These are phyloP conservation scores for Crossaster papposus DNA, from an alignment of 53 echinoderm and acorn worm genomes.

Conservation along the genomic window DNA sequence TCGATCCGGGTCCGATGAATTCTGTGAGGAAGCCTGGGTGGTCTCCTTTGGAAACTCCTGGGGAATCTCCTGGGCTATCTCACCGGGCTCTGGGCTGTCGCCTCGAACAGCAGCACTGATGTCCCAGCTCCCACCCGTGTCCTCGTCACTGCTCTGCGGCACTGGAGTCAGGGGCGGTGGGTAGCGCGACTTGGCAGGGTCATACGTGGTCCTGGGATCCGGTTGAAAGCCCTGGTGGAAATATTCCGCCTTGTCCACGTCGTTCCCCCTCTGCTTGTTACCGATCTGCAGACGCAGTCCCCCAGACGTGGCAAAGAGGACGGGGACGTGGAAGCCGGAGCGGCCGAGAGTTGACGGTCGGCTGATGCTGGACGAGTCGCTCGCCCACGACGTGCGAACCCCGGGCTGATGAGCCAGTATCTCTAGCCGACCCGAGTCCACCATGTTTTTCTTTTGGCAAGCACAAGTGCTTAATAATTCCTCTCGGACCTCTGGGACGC, in stretches of 20 bases:
- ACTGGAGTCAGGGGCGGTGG: constrained; percentile 64
- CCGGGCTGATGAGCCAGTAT: constrained; percentile 44
- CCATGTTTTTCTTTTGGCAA: constrained; percentile 62
- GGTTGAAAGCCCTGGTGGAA: constrained; percentile 34
- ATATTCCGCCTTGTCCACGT: constrained; percentile 56
- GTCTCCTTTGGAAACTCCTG: too few species aligned
- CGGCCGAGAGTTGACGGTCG: constrained; percentile 67
- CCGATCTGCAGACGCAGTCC: constrained; percentile 84
- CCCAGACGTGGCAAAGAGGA: constrained; percentile 86
- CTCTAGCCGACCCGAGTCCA: constrained; percentile 51
- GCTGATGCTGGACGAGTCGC: constrained; percentile 64
- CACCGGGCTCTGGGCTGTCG: constrained; percentile 25
- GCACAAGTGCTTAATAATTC: constrained; percentile 53
- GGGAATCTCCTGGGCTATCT: constrained; percentile 17
- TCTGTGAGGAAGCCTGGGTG: neutral
- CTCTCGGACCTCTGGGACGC: constrained; percentile 68
- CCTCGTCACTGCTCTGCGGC: constrained; percentile 64
- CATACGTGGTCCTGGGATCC: constrained; percentile 38
- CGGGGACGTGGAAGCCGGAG: constrained; percentile 80
- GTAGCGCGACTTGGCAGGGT: constrained; percentile 51
- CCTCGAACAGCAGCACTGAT: neutral
- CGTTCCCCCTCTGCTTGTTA: constrained; percentile 53
- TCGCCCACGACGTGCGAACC: constrained; percentile 75
- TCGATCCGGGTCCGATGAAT: constrained; percentile 1
- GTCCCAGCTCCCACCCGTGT: constrained; percentile 57